phyloP scores from a whole-genome alignment of 2,888 invertebrate species.

The Bhutanitis thaidina region DNA sequence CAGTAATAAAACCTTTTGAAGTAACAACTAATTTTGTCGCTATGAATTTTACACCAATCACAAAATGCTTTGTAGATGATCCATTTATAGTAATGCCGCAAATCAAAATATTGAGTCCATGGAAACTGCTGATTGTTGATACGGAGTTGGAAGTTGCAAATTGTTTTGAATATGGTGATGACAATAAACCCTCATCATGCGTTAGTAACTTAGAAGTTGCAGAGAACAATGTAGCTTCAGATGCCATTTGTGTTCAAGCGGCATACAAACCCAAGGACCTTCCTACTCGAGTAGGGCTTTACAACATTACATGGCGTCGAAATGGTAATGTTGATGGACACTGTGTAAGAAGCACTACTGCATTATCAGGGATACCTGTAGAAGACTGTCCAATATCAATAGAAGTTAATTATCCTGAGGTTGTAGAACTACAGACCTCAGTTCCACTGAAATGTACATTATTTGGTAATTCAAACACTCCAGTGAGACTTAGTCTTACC shows the following conservation, averaged over 20 bases:
- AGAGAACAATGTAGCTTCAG: slow-evolving; percentile 63
- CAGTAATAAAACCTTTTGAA: slow-evolving; percentile 86
- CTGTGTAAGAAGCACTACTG: slow-evolving; percentile 76
- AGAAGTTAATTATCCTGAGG: slow-evolving; percentile 83
- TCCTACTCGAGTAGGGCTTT: slow-evolving; percentile 63
- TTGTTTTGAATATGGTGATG: slow-evolving; percentile 56
- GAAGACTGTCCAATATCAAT: slow-evolving; percentile 82
- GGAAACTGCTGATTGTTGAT: slow-evolving; percentile 83
- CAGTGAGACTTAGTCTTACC: slow-evolving; percentile 85
- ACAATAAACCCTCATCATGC: slow-evolving; percentile 50
- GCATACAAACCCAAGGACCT: slow-evolving; percentile 63
- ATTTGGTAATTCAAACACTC: slow-evolving; percentile 84
- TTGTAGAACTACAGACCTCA: slow-evolving; percentile 86
- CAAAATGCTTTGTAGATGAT: slow-evolving; percentile 84
- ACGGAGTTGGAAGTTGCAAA: slow-evolving; percentile 83
- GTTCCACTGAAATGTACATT: slow-evolving; percentile 85
- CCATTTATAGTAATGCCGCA: slow-evolving; percentile 85
- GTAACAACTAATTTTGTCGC: slow-evolving; percentile 83
- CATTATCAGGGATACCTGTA: slow-evolving; percentile 76
- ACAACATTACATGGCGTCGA: slow-evolving; percentile 69
- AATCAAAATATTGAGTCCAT: slow-evolving; percentile 84
- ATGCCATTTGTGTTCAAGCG: slow-evolving; percentile 66
- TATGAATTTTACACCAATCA: slow-evolving; percentile 82
- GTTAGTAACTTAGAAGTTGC: slow-evolving; percentile 59
- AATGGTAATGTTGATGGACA: slow-evolving; percentile 46